Percentiles rank a stretch among this genome's conserved stretches.
Evolutionary conservation across 2,113 vertebrate species (phyloP).

Genomic region (Aspiorhynchus laticeps): DNA sequence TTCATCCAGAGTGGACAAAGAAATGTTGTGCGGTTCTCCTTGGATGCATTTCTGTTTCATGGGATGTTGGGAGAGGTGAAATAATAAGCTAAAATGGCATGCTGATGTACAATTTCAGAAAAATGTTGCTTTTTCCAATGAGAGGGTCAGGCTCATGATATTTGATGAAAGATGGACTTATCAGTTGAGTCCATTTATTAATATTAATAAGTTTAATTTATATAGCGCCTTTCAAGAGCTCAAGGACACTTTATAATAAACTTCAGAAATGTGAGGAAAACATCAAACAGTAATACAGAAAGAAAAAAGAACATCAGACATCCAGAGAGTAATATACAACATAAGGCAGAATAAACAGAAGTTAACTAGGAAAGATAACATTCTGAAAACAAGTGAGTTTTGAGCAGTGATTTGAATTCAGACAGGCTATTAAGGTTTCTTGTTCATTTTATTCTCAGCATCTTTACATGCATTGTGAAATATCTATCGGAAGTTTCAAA

Average conservation of each 20-base stretch:
- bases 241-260: too few species aligned
- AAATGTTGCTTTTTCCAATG: neutral
- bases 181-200: neutral
- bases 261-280: too few species aligned
- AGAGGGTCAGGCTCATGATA: too few species aligned
- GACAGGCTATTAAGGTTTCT: neutral
- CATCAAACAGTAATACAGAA: too few species aligned
- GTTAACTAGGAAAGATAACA: too few species aligned
- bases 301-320: too few species aligned
- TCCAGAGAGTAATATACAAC: too few species aligned
- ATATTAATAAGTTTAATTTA: too few species aligned
- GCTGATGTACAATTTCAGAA: neutral
- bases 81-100: neutral
- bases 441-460: slow-evolving; percentile 46
- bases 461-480: slow-evolving; percentile 74
- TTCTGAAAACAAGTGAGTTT: too few species aligned
- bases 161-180: neutral
- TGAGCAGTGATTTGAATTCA: too few species aligned
- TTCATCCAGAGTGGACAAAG: slow-evolving; percentile 64
- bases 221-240: too few species aligned
- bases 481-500: slow-evolving; percentile 52
- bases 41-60: slow-evolving; percentile 71
- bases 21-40: slow-evolving; percentile 66
- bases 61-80: slow-evolving; percentile 63
- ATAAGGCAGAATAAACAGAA: too few species aligned